Percentiles rank a stretch among this genome's conserved stretches.
Conservation (phyloP, 2,888 invertebrate species). For the Tenthredo notha region DNA sequence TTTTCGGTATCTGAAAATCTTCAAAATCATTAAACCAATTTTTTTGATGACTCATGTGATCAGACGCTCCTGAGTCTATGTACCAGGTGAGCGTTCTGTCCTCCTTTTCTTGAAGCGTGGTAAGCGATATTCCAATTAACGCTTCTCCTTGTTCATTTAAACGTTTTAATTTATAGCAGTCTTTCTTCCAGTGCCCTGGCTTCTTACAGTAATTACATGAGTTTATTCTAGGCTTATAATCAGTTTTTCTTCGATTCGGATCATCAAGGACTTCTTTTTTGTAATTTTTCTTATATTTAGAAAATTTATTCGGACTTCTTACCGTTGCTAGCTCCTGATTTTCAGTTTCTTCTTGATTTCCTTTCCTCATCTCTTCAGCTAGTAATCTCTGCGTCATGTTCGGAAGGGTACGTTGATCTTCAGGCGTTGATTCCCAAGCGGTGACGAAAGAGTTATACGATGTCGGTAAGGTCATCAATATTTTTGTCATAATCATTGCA, state of each 20-base stretch:
- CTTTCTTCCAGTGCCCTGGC: slow-evolving; percentile 56
- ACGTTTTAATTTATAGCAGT: slow-evolving; percentile 57
- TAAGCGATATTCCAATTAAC: not conserved
- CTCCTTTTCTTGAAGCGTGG: not conserved
- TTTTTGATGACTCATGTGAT: not conserved
- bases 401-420: slow-evolving; percentile 21
- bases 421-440: slow-evolving; percentile 48
- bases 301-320: not conserved
- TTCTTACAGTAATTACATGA: slow-evolving; percentile 58
- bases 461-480: not conserved
- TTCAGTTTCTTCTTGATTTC: slow-evolving; percentile 2
- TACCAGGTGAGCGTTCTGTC: not conserved
- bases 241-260: not conserved
- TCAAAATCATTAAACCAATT: not conserved
- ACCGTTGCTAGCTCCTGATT: slow-evolving; percentile 20
- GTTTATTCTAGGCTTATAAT: not conserved
- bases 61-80: not conserved
- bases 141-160: slow-evolving; percentile 46
- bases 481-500: not conserved
- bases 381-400: slow-evolving; percentile 31
- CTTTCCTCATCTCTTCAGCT: slow-evolving; percentile 34
- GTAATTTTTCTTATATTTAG: not conserved
- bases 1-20: not conserved
- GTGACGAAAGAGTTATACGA: slow-evolving; percentile 31
- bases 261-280: not conserved